Evolutionary conservation across 1,140 invertebrate species (phyloP).

Genomic region (Aphidius gifuensis): DNA sequence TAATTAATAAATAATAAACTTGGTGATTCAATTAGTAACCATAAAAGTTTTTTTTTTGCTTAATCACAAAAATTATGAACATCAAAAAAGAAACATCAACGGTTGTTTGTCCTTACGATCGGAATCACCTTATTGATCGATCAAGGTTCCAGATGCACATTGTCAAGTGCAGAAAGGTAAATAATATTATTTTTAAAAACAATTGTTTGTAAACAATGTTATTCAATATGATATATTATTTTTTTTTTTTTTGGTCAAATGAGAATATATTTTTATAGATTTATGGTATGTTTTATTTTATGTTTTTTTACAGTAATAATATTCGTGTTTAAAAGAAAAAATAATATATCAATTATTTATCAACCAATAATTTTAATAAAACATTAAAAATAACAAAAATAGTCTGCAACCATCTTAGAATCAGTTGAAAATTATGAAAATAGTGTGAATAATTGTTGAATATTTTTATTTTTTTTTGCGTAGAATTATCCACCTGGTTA

Average conservation of each 20-base stretch:
- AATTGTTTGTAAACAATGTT: background rate
- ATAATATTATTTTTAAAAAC: constrained; percentile 5
- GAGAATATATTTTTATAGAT: too few relatives aligned
- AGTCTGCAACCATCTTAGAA: too few relatives aligned
- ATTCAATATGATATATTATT: background rate
- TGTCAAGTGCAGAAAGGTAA: constrained; percentile 48
- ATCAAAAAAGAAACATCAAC: constrained; percentile 13
- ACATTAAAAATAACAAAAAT: too few relatives aligned
- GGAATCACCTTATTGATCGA: constrained; percentile 34
- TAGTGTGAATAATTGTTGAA: too few relatives aligned
- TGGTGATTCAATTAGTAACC: too few relatives aligned
- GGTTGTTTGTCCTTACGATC: constrained; percentile 43
- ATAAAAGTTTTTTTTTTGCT: background rate
- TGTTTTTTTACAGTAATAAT: background rate
- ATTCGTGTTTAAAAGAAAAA: background rate
- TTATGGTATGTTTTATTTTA: background rate
- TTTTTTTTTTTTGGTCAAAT: background rate
- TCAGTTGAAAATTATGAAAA: too few relatives aligned
- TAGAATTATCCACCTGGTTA: constrained; percentile 16
- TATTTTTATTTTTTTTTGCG: background rate
- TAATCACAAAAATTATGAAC: background rate
- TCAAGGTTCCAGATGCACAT: constrained; percentile 43
- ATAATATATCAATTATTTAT: too few relatives aligned
- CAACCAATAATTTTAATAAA: too few relatives aligned
- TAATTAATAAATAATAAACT: too few relatives aligned